phyloP scores from a whole-genome alignment of 2,113 vertebrate genomes.

The Carassius carassius region DNA sequence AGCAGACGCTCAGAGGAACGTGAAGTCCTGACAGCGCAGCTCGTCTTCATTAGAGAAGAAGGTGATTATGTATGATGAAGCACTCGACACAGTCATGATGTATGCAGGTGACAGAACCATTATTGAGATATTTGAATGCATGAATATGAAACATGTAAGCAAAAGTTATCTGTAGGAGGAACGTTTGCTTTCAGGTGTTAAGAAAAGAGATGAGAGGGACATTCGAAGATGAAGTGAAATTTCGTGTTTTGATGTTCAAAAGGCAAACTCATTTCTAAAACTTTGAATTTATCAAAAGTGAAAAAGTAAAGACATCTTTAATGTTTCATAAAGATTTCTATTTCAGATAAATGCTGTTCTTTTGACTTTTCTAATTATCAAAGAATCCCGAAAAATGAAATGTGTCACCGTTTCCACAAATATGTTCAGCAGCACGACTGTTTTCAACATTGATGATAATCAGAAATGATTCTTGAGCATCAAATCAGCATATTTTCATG shows the following conservation, averaged over 20 bases:
- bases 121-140: slow-evolving; percentile 37
- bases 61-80: slow-evolving; percentile 45
- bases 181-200: not conserved
- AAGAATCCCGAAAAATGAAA: not conserved
- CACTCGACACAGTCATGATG: not conserved
- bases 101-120: slow-evolving; percentile 6
- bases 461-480: not conserved
- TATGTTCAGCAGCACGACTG: not conserved
- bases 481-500: not conserved
- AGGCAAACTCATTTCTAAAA: no score
- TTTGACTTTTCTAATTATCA: not conserved
- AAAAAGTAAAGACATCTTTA: no score
- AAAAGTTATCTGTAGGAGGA: not conserved
- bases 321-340: no score
- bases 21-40: slow-evolving; percentile 10
- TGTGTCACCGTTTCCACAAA: not conserved
- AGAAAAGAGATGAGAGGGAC: not conserved
- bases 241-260: no score
- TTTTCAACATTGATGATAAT: not conserved
- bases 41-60: slow-evolving; percentile 3
- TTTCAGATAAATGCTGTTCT: no score
- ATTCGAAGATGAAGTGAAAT: no score
- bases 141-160: slow-evolving; percentile 12
- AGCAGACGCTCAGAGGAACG: not conserved
- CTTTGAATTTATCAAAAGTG: no score